A percentile compares a stretch with the other conserved stretches of the same genome.
These are phyloP conservation scores for Spondyliosoma cantharus DNA, from an alignment of 2,797 vertebrate genomes.

Conservation along the genomic window DNA sequence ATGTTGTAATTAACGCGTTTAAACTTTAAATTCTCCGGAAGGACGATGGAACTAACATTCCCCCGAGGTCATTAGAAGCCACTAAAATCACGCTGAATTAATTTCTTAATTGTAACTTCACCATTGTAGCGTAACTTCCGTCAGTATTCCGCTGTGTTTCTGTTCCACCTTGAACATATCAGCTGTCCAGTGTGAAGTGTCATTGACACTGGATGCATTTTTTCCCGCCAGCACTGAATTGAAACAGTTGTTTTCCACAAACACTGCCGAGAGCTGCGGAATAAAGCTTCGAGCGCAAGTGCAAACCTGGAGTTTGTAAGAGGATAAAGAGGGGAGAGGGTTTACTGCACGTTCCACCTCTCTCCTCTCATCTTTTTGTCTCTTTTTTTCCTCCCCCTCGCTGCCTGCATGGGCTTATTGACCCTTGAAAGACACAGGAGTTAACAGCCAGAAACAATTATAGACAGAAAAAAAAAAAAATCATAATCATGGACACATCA, in stretches of 20 bases:
- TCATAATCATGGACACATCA: constrained; percentile 33
- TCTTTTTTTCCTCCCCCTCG: constrained; percentile 21
- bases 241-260: constrained; percentile 33
- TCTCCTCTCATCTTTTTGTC: constrained; percentile 23
- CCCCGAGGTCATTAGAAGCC: background rate
- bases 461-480: background rate
- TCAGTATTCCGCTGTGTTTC: background rate
- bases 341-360: constrained; percentile 42
- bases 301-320: constrained; percentile 52
- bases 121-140: background rate
- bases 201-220: constrained; percentile 26
- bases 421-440: constrained; percentile 68
- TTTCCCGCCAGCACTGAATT: constrained; percentile 13
- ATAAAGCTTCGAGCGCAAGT: constrained; percentile 41
- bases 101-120: background rate
- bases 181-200: background rate
- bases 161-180: background rate
- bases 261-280: constrained; percentile 7
- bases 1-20: too few species aligned
- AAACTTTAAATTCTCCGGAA: too few species aligned
- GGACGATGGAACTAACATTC: background rate
- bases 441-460: constrained; percentile 64
- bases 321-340: constrained; percentile 47
- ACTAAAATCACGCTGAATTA: background rate
- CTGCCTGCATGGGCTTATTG: constrained; percentile 42